Base-by-base conservation (phyloP, 1,140 invertebrate species). In the Apis cerana region DNA sequence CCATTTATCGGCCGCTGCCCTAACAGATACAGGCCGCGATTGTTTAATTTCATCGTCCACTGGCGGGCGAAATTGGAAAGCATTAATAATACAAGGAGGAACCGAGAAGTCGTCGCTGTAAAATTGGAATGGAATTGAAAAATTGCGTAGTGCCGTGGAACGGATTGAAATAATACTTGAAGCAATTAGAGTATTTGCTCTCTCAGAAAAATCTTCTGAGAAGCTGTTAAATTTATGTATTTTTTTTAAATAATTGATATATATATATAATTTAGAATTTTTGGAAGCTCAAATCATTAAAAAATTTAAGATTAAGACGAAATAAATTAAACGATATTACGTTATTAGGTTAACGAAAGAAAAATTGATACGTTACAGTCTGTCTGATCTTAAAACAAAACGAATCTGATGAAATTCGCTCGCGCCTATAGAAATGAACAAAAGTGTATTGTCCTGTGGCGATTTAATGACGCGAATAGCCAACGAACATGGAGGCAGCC, bases 1-100 rank as follows among this genome's bases (percentile, higher is more conserved):
- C 54, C 80, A 75, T 81, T 81, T 81, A 61, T 75, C 62, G 80
- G 54, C 21, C 67, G 19, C 75, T 72, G 80, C 62, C 21, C 48
- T 21, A 58, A 72, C 71, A 69, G 43, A 71, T 62, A 75, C 61
- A 86, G 61, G 52, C 68, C 15, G 50, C 75, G 65, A 69, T 48
- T 61, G 33, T 77, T 54, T 65, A 71, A 86, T 50, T 43, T 74
- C 64, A 67, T 33, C 52, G 52, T 75, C 19, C 70, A 23, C n/a
- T 75, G 61, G 27, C 12, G 70, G 9, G 23, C 21, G 19, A 52
- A 80, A 75, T 75, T 64, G 33, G 33, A 23, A 50, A 21, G 33
- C 43, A 68, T 50, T n/a, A 33, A 68, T 75, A 58, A 74, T n/a
- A 1, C 23, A 56, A 80, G 52, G n/a, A 67, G 15, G 58, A 75